Conservation (phyloP, 2,113 vertebrate genomes). For the Pionites leucogaster region DNA sequence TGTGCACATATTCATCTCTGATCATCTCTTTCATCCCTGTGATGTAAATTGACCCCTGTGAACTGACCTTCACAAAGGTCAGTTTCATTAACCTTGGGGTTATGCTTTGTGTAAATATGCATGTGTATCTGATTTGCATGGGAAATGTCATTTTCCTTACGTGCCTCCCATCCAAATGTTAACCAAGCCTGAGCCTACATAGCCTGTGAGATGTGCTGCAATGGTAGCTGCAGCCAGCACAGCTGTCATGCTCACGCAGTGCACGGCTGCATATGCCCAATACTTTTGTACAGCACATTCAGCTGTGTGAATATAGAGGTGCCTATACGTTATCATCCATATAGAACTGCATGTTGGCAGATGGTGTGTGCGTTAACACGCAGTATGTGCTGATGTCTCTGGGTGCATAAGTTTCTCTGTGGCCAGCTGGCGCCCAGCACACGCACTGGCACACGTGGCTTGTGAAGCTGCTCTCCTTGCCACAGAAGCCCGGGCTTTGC, state of each 20-base stretch:
- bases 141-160: neutral
- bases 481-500: accelerated
- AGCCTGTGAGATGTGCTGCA: neutral
- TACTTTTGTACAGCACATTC: accelerated
- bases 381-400: neutral
- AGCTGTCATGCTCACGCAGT: neutral
- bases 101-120: neutral
- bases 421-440: neutral
- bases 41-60: no score
- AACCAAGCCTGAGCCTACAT: neutral
- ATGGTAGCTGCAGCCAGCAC: neutral
- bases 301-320: neutral
- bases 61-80: neutral
- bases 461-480: neutral
- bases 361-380: neutral
- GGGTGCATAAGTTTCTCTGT: accelerated
- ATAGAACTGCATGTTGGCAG: neutral
- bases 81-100: neutral
- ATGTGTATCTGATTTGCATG: neutral
- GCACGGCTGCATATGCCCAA: accelerated
- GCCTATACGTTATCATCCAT: neutral
- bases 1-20: neutral
- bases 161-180: neutral
- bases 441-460: accelerated
- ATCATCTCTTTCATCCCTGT: neutral